These are phyloP conservation scores for Perccottus glenii DNA, from an alignment of 2,113 vertebrate species.

Conservation along the genomic window DNA sequence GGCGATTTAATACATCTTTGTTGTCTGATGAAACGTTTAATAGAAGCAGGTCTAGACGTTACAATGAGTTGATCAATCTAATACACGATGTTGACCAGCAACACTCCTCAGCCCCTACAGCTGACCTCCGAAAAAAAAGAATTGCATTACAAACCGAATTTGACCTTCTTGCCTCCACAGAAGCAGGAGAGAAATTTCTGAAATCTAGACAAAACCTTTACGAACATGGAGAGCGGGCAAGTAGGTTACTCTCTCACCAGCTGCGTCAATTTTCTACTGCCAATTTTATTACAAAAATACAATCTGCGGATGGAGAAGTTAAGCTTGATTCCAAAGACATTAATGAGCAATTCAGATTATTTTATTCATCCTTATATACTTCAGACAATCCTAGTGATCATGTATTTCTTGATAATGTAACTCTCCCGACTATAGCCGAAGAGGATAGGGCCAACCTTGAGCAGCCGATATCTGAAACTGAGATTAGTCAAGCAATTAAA, in stretches of 20 bases:
- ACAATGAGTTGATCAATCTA: not conserved
- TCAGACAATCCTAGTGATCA: not conserved
- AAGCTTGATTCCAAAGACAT: not conserved
- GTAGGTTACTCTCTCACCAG: not conserved
- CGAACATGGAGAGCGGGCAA: not conserved
- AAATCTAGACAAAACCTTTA: not conserved
- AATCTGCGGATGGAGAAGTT: not conserved
- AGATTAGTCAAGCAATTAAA: not conserved
- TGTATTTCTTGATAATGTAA: not conserved
- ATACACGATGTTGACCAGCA: not conserved
- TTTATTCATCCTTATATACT: not conserved
- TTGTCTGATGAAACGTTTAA: too few species aligned
- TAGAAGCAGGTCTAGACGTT: not conserved
- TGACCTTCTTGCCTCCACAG: not conserved
- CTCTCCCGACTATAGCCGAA: not conserved
- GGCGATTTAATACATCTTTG: too few species aligned
- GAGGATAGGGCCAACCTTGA: not conserved
- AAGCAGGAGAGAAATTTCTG: not conserved
- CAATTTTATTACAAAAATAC: not conserved
- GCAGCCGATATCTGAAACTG: not conserved
- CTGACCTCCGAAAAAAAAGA: not conserved
- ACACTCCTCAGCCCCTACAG: not conserved
- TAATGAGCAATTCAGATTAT: not conserved
- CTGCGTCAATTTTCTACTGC: not conserved
- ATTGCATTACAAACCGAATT: not conserved